phyloP scores from a whole-genome alignment of 2,797 vertebrate species.

The Pangasius sanitwongsei region DNA sequence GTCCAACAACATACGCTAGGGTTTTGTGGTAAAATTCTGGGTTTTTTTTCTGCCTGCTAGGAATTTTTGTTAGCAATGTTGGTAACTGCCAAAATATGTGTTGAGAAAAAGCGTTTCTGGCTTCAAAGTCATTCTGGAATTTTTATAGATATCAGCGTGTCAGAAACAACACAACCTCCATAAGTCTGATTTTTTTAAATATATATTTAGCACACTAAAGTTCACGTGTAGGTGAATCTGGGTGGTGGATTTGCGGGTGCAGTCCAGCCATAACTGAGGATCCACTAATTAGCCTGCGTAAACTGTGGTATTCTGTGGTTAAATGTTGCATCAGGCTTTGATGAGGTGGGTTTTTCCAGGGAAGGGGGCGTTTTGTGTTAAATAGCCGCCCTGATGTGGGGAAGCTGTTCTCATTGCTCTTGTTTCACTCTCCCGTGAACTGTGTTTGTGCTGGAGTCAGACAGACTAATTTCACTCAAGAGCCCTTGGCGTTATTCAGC shows the following conservation, averaged over 20 bases:
- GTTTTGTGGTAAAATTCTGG: not conserved
- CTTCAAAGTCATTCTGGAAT: not conserved
- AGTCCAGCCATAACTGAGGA: not conserved
- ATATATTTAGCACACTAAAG: not conserved
- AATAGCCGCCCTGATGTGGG: not conserved
- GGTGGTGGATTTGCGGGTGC: not conserved
- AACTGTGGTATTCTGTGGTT: not conserved
- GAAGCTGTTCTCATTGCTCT: not conserved
- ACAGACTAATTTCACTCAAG: constrained; percentile 12
- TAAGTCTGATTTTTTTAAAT: not conserved
- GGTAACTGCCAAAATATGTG: not conserved
- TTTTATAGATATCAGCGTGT: not conserved
- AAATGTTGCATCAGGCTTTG: constrained; percentile 1
- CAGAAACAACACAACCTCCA: not conserved
- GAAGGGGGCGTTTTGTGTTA: constrained; percentile 25
- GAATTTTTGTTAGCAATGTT: not conserved
- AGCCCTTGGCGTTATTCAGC: constrained; percentile 3
- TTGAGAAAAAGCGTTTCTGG: not conserved
- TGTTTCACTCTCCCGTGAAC: constrained; percentile 21
- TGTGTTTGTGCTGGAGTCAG: constrained; percentile 18
- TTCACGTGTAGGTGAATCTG: constrained; percentile 3
- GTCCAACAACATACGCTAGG: not conserved
- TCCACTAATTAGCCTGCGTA: constrained; percentile 3
- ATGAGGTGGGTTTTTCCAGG: constrained; percentile 24
- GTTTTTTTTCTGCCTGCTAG: not conserved